These are phyloP conservation scores for Pseudomyrmex pallidus DNA, from an alignment of 1,140 invertebrate species.

Conservation along the genomic window DNA sequence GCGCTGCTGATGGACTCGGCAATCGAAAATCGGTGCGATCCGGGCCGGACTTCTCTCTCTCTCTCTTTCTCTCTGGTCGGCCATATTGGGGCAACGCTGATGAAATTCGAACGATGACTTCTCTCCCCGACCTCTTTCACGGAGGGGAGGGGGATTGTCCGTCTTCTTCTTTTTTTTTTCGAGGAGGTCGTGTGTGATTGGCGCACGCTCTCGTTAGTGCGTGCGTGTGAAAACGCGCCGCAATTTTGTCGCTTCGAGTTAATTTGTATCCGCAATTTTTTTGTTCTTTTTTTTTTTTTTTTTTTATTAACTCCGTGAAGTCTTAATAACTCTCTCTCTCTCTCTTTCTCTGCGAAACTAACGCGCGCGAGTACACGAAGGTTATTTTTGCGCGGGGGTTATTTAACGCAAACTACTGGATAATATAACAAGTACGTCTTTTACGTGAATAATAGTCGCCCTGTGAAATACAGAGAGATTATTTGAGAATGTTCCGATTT, in stretches of 20 bases:
- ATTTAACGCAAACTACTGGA: background rate
- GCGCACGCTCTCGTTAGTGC: conserved; percentile 54
- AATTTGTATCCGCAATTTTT: background rate
- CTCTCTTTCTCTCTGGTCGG: background rate
- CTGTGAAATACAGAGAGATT: conserved; percentile 6
- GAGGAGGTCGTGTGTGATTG: conserved; percentile 42
- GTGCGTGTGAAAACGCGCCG: conserved; percentile 22
- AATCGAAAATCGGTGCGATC: conserved; percentile 68
- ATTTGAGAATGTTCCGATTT: conserved; percentile 35
- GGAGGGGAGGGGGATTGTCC: conserved; percentile 24
- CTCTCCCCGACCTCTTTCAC: conserved; percentile 41
- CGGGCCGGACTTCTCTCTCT: conserved; percentile 15
- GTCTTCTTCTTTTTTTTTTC: conserved; percentile 38
- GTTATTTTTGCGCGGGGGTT: too few species aligned
- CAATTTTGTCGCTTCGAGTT: conserved; percentile 39
- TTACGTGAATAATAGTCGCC: background rate
- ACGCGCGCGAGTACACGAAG: too few species aligned
- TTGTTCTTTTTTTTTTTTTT: background rate
- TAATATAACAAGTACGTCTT: background rate
- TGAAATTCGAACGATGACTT: conserved; percentile 46
- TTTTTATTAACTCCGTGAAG: background rate
- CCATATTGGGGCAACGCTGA: conserved; percentile 47
- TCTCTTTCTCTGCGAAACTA: background rate
- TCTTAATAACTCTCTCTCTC: background rate
- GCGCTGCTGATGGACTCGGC: conserved; percentile 26